Base-by-base conservation (phyloP, 2,113 vertebrate species). In the Melierax canorus region DNA sequence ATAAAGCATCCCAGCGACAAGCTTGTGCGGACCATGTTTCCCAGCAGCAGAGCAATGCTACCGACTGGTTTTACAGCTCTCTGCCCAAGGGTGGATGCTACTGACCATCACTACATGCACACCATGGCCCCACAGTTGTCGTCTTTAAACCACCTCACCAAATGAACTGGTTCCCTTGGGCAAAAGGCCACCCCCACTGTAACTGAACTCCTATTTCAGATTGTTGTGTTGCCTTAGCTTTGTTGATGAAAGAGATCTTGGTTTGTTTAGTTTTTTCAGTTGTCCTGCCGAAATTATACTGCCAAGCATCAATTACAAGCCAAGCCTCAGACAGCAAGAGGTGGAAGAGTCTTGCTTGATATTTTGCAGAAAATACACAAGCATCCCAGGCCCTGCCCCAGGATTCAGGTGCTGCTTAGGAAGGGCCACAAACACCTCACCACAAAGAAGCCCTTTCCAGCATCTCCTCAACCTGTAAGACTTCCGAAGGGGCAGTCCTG, bases 381-480 rank as follows among this genome's bases (percentile, higher is more conserved):
- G 26, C 38, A 90, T 39, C 14, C n/a, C 53, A 67, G 30, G 18
- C 19, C 32, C 38, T 50, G 51, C n/a, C 16, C n/a, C 0, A 0
- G 43, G 17, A 32, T 72, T 80, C 59, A 71, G 46, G 39, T 38
- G 23, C 36, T 66, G 43, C 64, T 56, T 60, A 56, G 7, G 22
- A 88, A 50, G 12, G 11, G 15, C 20, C 48, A 92, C 24, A 24
- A 92, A 72, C 15, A 90, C 4, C 16, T 64, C 12, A 12, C 9
- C n/a, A n/a, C 45, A 85, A 75, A 77, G 11, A 71, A 63, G 14
- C 10, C 23, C 26, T 23, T 82, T 85, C 29, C 8, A 88, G 56
- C 34, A 90, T 34, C 56, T 64, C 21, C 69, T 88, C 2, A 0
- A 64, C 23, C 26, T 46, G 5, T 0, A 0, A 90, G 53, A 39